phyloP scores from a whole-genome alignment of 1,140 invertebrate species.

The Bombus vancouverensis region DNA sequence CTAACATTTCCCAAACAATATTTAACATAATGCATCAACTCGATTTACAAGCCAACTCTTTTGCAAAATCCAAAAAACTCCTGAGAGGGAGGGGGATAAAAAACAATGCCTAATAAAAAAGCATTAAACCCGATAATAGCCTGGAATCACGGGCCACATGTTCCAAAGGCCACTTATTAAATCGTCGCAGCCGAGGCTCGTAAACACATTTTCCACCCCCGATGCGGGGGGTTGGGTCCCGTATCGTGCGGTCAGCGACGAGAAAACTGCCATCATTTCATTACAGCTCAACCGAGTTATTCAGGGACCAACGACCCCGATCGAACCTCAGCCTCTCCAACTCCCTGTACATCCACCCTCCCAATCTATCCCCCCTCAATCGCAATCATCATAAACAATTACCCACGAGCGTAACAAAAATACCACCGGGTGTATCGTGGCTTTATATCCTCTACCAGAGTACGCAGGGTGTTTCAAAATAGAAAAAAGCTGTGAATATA shows the following conservation, averaged over 20 bases:
- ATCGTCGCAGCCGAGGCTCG: neutral
- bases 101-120: neutral
- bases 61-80: neutral
- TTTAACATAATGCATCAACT: neutral
- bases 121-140: neutral
- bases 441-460: neutral
- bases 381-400: slow-evolving; percentile 36
- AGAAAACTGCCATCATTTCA: slow-evolving; percentile 38
- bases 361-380: neutral
- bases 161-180: slow-evolving; percentile 13
- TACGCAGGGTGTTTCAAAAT: neutral
- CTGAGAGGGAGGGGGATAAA: too few relatives aligned
- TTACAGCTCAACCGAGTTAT: slow-evolving; percentile 31
- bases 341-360: too few relatives aligned
- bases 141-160: slow-evolving; percentile 4
- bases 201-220: slow-evolving; percentile 35
- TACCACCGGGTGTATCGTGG: neutral
- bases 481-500: neutral
- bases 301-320: slow-evolving; percentile 18
- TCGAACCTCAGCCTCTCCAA: neutral
- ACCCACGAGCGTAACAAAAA: slow-evolving; percentile 6
- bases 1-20: too few relatives aligned
- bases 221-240: neutral
- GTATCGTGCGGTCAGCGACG: slow-evolving; percentile 23
- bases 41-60: neutral